Base-by-base conservation (phyloP, 2,797 vertebrate species). In the Sebastes iracundus region DNA sequence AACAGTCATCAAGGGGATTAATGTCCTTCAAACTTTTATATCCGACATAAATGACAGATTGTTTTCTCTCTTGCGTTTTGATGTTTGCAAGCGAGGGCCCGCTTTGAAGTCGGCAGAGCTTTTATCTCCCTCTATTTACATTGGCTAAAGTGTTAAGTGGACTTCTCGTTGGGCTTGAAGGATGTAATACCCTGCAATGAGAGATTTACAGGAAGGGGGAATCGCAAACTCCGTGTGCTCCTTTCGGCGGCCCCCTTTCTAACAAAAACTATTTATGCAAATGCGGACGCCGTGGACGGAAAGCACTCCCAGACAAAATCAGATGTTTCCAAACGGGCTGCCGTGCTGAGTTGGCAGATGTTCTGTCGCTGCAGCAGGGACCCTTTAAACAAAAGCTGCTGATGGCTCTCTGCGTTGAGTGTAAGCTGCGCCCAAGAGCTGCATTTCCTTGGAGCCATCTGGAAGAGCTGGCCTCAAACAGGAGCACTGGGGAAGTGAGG, bases 131-230 rank as follows among this genome's bases (percentile, higher is more conserved):
- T 88, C 75, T 94, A 77, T 94, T 94, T 94, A 92, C 85, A 82
- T 70, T 87, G 84, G 87, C 86, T 89, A 83, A 92, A 88, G 94
- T 94, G 93, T 94, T 93, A 92, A 93, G 92, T 93, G 82, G 90
- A 75, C 68, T 83, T 92, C 89, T 90, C 55, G 11, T 91, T 87
- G 4, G 73, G 75, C 72, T 85, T 90, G 82, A 88, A 92, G 90
- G 88, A 89, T 91, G 87, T 87, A 90, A 92, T 85, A 74, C 75
- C 25, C 85, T 35, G 33, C 75, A 87, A 87, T 65, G 80, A 87
- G 80, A 90, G 77, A 90, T 91, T 89, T 90, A 91, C 89, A 87
- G 88, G 85, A 93, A 90, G 85, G 74, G 64, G 64, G 82, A 90
- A 85, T 62, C 22, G 63, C 79, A 88, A 90, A 79, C 72, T 82